phyloP scores from a whole-genome alignment of 2,113 vertebrate species.

The Octodon degus region DNA sequence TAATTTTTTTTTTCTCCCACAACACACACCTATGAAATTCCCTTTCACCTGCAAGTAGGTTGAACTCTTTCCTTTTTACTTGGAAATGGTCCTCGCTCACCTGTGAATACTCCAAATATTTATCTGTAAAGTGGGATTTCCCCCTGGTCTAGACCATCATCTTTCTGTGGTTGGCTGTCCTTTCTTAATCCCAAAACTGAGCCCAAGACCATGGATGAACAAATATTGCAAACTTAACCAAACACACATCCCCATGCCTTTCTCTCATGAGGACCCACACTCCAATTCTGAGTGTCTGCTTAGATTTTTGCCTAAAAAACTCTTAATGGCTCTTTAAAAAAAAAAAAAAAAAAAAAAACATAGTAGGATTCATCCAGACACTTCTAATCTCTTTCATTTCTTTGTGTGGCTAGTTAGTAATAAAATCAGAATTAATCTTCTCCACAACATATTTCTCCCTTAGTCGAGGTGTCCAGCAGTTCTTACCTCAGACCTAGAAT shows the following conservation, averaged over 20 bases:
- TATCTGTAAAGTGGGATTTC: not conserved
- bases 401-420: not conserved
- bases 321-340: not conserved
- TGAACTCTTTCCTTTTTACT: not conserved
- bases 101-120: not conserved
- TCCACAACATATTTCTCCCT: not conserved
- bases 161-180: not conserved
- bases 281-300: not conserved
- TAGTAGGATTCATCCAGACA: not conserved
- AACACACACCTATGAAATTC: not conserved
- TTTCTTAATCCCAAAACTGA: not conserved
- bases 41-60: not conserved
- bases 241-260: not conserved
- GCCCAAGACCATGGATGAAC: not conserved
- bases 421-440: not conserved
- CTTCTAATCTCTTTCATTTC: not conserved
- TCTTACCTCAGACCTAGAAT: not conserved
- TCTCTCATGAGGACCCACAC: not conserved
- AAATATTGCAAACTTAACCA: not conserved
- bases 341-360: not conserved
- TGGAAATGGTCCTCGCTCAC: not conserved
- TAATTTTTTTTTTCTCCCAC: not conserved
- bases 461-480: not conserved
- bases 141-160: not conserved
- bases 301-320: not conserved